Evolutionary conservation across 2,113 vertebrate species (phyloP).

Genomic region (Lophochroa leadbeateri): DNA sequence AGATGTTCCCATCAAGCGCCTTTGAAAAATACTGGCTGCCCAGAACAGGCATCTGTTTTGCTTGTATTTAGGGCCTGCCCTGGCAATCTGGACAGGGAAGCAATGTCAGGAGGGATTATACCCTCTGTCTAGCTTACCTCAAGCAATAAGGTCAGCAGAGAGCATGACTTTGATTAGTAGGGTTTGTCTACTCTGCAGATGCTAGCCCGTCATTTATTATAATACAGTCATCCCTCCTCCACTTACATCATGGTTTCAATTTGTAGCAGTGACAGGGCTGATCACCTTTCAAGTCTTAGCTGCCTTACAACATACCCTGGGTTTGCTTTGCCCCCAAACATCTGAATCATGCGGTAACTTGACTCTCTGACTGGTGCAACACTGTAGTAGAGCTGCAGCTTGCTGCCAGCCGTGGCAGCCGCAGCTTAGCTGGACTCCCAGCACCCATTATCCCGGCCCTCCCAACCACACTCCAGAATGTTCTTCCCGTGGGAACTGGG

Average conservation of each 20-base stretch:
- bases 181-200: neutral
- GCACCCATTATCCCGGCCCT: neutral
- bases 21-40: neutral
- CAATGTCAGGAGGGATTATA: constrained; percentile 20
- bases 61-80: neutral
- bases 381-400: neutral
- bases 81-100: constrained; percentile 10
- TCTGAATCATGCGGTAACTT: neutral
- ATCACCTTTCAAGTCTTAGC: neutral
- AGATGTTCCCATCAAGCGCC: neutral
- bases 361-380: neutral
- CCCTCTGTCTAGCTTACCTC: neutral
- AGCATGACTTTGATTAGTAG: neutral
- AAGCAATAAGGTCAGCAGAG: neutral
- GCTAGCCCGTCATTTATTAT: neutral
- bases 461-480: fast-evolving
- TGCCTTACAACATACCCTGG: neutral
- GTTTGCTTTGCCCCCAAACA: neutral
- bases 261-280: neutral
- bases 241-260: constrained; percentile 28
- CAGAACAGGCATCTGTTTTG: neutral
- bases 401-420: neutral
- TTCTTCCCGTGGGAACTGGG: fast-evolving
- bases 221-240: neutral
- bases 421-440: fast-evolving